phyloP scores from a whole-genome alignment of 1,140 invertebrate species.

The Eriocheir sinensis region DNA sequence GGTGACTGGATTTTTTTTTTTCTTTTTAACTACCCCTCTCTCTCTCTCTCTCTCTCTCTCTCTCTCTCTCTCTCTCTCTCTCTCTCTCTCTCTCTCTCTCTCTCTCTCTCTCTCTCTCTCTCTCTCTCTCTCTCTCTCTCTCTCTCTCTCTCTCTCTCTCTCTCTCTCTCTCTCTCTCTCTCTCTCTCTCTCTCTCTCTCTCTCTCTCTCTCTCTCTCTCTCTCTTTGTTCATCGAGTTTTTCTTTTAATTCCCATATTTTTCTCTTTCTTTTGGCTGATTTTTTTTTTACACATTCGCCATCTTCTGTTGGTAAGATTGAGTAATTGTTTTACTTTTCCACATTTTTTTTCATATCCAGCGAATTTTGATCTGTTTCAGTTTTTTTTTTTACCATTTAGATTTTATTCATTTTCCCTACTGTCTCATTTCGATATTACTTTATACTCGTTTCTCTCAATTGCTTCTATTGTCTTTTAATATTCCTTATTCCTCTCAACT shows the following conservation, averaged over 20 bases:
- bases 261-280: too few relatives aligned
- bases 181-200: conserved; percentile 2
- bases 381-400: background rate
- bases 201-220: background rate
- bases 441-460: conserved; percentile 47
- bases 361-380: background rate
- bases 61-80: background rate
- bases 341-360: background rate
- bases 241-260: too few relatives aligned
- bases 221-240: too few relatives aligned
- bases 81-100: background rate
- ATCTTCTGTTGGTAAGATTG: background rate
- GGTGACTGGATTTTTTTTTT: too few relatives aligned
- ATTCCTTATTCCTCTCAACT: background rate
- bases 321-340: background rate
- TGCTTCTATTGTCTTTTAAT: background rate
- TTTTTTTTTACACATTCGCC: background rate
- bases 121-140: background rate
- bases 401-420: background rate
- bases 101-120: background rate
- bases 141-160: background rate
- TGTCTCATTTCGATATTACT: background rate
- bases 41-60: conserved; percentile 2
- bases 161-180: conserved; percentile 24
- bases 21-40: background rate